Evolutionary conservation across 2,113 vertebrate species (phyloP).

Genomic region (Jaculus jaculus): DNA sequence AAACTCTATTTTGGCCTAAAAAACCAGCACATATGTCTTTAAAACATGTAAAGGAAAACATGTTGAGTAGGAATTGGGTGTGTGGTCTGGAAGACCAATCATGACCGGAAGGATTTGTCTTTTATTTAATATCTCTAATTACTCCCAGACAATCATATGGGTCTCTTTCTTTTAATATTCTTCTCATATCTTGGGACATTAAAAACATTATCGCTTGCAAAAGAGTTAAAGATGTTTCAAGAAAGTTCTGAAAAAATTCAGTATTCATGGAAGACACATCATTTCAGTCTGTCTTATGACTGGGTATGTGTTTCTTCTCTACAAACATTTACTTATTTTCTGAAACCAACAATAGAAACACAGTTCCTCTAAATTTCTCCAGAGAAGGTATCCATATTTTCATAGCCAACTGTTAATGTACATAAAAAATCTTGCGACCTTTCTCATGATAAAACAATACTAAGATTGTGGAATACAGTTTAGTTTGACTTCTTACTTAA

Average conservation of each 20-base stretch:
- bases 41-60: not conserved
- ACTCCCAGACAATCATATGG: not conserved
- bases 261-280: not conserved
- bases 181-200: not conserved
- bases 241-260: not conserved
- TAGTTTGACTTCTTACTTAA: not conserved
- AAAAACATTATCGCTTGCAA: constrained; percentile 11
- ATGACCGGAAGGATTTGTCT: not conserved
- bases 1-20: not conserved
- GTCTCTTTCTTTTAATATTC: not conserved
- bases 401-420: not conserved
- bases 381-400: not conserved
- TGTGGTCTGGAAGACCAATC: not conserved
- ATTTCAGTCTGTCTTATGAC: not conserved
- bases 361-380: not conserved
- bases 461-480: not conserved
- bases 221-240: not conserved
- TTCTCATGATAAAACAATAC: not conserved
- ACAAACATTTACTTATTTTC: not conserved
- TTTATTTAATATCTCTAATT: not conserved
- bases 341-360: constrained; percentile 18
- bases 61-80: not conserved
- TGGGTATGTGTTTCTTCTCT: not conserved
- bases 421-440: not conserved
- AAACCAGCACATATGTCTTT: not conserved